Evolutionary conservation across 2,888 invertebrate genomes (phyloP).

Genomic region (Priocnemis perturbator): DNA sequence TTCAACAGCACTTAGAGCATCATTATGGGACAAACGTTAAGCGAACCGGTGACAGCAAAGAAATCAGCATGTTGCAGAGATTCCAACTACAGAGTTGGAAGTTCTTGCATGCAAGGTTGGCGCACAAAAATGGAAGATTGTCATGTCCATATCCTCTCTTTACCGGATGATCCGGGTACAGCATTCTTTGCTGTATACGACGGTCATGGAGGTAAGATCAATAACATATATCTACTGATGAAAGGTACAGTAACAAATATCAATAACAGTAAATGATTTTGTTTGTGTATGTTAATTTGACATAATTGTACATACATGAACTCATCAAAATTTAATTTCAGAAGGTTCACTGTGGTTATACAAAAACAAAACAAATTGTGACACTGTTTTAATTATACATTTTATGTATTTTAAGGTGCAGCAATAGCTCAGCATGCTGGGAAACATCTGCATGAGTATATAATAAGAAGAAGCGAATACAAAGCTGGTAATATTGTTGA

Average conservation of each 20-base stretch:
- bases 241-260: neutral
- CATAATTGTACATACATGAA: neutral
- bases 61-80: slow-evolving; percentile 89
- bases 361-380: neutral
- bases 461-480: slow-evolving; percentile 89
- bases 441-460: slow-evolving; percentile 94
- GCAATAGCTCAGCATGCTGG: slow-evolving; percentile 96
- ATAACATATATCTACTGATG: neutral
- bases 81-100: slow-evolving; percentile 86
- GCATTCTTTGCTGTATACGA: slow-evolving; percentile 98
- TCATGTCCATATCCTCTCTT: slow-evolving; percentile 94
- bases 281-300: no score
- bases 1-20: no score
- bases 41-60: slow-evolving; percentile 96
- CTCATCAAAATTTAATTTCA: neutral
- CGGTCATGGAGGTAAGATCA: slow-evolving; percentile 88
- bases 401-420: slow-evolving; percentile 81
- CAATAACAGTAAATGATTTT: no score
- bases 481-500: slow-evolving; percentile 88
- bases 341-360: no score
- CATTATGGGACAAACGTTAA: slow-evolving; percentile 96
- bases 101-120: slow-evolving; percentile 99
- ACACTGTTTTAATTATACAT: neutral
- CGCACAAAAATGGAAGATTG: slow-evolving; percentile 99
- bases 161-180: slow-evolving; percentile 94